Evolutionary conservation across 30 jellyfish, hydroid and myxozoan genomes (phyloP).

Genomic region (Morbakka virulenta): DNA sequence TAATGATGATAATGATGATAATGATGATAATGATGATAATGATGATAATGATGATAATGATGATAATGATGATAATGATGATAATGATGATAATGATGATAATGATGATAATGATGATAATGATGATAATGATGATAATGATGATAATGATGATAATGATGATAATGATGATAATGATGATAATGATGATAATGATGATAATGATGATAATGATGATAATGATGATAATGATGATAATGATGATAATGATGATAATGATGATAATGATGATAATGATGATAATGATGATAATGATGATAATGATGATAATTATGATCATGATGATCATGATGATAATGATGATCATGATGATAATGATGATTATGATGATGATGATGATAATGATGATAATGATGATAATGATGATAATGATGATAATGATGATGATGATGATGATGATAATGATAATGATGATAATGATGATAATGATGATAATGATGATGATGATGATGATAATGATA

Average conservation of each 20-base stretch:
- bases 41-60: background rate
- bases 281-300: too few species aligned
- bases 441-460: background rate
- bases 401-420: background rate
- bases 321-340: background rate
- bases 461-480: background rate
- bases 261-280: background rate
- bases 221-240: background rate
- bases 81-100: background rate
- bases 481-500: background rate
- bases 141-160: background rate
- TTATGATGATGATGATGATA: too few species aligned
- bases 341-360: too few species aligned
- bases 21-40: background rate
- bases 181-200: background rate
- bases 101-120: background rate
- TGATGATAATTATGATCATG: too few species aligned
- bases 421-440: background rate
- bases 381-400: background rate
- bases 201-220: background rate
- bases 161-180: background rate
- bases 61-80: background rate
- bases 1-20: background rate
- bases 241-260: background rate
- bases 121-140: background rate